phyloP scores from a whole-genome alignment of 2,888 invertebrate species.

The Phaonia tiefii region DNA sequence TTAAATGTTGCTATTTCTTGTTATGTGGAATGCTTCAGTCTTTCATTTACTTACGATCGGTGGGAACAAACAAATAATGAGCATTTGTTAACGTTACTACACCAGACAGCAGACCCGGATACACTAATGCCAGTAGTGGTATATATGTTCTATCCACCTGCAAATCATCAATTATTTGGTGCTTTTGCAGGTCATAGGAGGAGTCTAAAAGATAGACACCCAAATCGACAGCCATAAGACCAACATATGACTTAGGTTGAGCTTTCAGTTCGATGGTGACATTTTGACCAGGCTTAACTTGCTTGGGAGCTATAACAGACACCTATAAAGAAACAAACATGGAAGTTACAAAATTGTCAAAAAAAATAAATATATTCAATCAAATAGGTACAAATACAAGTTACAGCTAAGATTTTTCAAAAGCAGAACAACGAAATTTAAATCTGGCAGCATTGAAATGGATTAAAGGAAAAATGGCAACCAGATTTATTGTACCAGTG shows the following conservation, averaged over 20 bases:
- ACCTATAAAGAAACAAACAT: constrained; percentile 80
- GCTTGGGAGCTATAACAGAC: constrained; percentile 83
- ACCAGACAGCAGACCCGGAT: constrained; percentile 69
- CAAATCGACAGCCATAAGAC: constrained; percentile 80
- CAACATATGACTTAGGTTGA: constrained; percentile 91
- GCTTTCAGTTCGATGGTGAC: constrained; percentile 89
- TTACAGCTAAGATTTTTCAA: no score
- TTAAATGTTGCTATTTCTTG: no score
- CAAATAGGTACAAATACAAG: no score
- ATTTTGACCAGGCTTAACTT: constrained; percentile 87
- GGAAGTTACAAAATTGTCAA: no score
- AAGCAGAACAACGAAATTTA: no score
- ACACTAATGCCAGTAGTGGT: background rate
- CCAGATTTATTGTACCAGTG: no score
- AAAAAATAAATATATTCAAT: no score
- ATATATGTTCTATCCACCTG: constrained; percentile 2
- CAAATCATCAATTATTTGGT: constrained; percentile 16
- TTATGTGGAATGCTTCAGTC: background rate
- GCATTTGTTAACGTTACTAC: constrained; percentile 78
- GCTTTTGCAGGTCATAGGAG: constrained; percentile 68
- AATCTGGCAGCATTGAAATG: no score
- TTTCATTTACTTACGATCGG: background rate
- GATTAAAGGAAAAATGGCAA: no score
- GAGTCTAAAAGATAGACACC: constrained; percentile 44
- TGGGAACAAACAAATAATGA: constrained; percentile 66